Conservation (phyloP, 2,113 vertebrate genomes). For the Limnothrissa miodon region DNA sequence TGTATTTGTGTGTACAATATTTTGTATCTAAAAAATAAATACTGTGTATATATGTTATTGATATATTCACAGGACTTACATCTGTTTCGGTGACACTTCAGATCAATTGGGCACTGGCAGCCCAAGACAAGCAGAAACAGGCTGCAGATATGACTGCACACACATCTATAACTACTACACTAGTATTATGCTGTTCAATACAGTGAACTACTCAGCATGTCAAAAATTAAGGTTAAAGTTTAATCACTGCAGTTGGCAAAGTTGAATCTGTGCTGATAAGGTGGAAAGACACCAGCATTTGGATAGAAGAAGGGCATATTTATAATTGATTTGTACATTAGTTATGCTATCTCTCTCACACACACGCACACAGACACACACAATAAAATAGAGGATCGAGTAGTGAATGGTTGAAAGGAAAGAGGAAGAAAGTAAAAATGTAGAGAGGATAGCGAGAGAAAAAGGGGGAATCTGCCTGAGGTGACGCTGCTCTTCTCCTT, state of each 20-base stretch:
- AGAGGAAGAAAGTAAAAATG: neutral
- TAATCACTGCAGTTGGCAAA: no score
- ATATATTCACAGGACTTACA: slow-evolving; percentile 73
- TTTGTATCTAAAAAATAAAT: no score
- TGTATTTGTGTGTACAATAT: slow-evolving; percentile 39
- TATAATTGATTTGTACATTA: no score
- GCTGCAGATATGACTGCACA: slow-evolving; percentile 53
- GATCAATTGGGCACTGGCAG: neutral
- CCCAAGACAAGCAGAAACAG: neutral
- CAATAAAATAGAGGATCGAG: neutral
- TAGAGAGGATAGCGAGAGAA: neutral
- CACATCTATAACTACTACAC: slow-evolving; percentile 48
- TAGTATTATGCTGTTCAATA: no score
- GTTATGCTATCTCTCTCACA: no score
- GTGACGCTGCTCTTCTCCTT: neutral
- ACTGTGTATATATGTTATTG: slow-evolving; percentile 25
- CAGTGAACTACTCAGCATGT: no score
- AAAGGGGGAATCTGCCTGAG: neutral
- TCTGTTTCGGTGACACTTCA: slow-evolving; percentile 79
- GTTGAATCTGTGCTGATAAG: no score
- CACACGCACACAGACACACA: neutral
- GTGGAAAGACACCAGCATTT: no score
- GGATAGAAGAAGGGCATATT: no score
- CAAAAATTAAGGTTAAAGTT: no score
- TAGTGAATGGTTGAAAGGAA: neutral